Conservation (phyloP, 2,113 vertebrate genomes). For the Tonatia bakeri region DNA sequence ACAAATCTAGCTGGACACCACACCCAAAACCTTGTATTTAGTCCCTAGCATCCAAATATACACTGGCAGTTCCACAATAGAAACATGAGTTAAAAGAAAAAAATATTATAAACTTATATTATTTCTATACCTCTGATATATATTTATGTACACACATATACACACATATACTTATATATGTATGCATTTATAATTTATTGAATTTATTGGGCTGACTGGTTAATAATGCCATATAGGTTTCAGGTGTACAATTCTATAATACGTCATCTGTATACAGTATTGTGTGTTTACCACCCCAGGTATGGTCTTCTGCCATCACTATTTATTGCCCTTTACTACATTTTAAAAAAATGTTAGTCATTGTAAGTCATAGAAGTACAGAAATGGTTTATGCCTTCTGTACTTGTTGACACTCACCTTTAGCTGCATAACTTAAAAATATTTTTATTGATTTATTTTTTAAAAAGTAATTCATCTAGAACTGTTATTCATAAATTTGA, state of each 20-base stretch:
- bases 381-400: background rate
- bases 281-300: background rate
- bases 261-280: background rate
- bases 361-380: background rate
- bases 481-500: slow-evolving; percentile 27
- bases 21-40: background rate
- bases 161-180: too few species aligned
- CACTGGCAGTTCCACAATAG: background rate
- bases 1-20: background rate
- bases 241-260: background rate
- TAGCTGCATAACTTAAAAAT: background rate
- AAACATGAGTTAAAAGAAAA: background rate
- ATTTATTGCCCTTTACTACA: background rate
- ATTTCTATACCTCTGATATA: background rate
- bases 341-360: background rate
- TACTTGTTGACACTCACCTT: background rate
- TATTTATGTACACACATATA: background rate
- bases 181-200: background rate
- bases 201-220: background rate
- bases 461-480: background rate
- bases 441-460: background rate
- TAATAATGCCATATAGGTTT: background rate
- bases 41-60: background rate
- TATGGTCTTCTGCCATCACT: background rate
- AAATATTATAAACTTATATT: background rate